Evolutionary conservation across 1,140 invertebrate species (phyloP), one percentile per base, ranked within the genome.

Genomic region (Melanaphis sacchari): DNA sequence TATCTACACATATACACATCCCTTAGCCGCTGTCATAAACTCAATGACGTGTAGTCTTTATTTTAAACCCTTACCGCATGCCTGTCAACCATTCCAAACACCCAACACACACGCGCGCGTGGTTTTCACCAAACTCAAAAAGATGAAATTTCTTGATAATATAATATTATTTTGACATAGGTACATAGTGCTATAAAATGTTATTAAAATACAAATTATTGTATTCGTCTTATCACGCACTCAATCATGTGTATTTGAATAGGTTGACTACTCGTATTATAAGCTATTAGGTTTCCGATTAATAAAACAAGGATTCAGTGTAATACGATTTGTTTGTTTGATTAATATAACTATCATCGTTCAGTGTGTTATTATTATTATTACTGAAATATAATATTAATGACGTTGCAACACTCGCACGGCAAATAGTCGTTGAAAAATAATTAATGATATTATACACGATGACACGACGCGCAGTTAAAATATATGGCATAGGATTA

Each of bases 391-490:
- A 76, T 11, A 76, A 82, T 38, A 38, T 38, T 82, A 36, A 82
- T 82, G 76, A 88, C 43, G 85, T 36, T 36, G 43, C 41, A 41
- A 26, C 84, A 26, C 26, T 5, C 40, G 40, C 84, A 40, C 38
- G 84, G 84, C 38, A 84, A 84, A 84, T 41, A 84, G 40, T 84
- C 82, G 40, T 84, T 40, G 38, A 85, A 41, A 85, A 43, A 85
- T 40, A 41, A 24, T 85, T 85, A 11, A 82, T 82, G 76, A 82
- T 76, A n/a, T 76, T 82, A 82, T 24, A 82, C 36, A 82, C 59
- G 22, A 38, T 38, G 76, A 82, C 36, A 38, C 59, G 36, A 82
- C 36, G n/a, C 22, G 8, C 22, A 82, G 36, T 82, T 38, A 22
- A 82, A 38, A 82, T 82, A 82, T 82, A 82, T 38, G 22, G 36